Evolutionary conservation across 2,888 invertebrate genomes (phyloP).

Genomic region (Nemotelus nigrinus): DNA sequence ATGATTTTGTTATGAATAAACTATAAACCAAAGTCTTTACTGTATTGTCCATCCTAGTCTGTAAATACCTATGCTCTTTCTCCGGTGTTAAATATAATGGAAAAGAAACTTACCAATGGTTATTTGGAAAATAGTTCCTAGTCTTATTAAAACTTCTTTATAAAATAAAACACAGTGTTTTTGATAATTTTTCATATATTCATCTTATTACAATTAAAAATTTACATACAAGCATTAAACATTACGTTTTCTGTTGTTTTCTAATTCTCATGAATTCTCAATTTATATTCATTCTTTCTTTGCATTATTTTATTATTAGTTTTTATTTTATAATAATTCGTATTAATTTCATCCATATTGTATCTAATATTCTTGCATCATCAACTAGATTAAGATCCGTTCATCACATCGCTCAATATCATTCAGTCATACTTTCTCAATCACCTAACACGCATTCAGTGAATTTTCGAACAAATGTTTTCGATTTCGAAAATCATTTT

Average conservation of each 20-base stretch:
- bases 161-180: constrained; percentile 1
- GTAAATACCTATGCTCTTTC: too few relatives aligned
- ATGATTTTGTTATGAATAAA: too few relatives aligned
- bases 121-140: too few relatives aligned
- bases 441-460: constrained; percentile 47
- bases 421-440: constrained; percentile 51
- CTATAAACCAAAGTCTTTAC: too few relatives aligned
- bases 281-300: constrained; percentile 43
- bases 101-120: too few relatives aligned
- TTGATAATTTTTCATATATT: constrained; percentile 54
- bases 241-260: constrained; percentile 53
- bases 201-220: constrained; percentile 57
- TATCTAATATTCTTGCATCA: constrained; percentile 48
- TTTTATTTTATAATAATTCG: constrained; percentile 49
- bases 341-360: constrained; percentile 51
- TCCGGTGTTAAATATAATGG: too few relatives aligned
- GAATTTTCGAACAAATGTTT: constrained; percentile 27
- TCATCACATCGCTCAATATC: constrained; percentile 38
- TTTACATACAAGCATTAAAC: constrained; percentile 57
- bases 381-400: constrained; percentile 28
- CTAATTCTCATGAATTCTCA: constrained; percentile 37
- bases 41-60: too few relatives aligned
- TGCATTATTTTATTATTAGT: constrained; percentile 25
- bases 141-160: background rate
- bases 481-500: background rate